Conservation (phyloP, 2,797 vertebrate species). For the Petrocephalus sullivani region DNA sequence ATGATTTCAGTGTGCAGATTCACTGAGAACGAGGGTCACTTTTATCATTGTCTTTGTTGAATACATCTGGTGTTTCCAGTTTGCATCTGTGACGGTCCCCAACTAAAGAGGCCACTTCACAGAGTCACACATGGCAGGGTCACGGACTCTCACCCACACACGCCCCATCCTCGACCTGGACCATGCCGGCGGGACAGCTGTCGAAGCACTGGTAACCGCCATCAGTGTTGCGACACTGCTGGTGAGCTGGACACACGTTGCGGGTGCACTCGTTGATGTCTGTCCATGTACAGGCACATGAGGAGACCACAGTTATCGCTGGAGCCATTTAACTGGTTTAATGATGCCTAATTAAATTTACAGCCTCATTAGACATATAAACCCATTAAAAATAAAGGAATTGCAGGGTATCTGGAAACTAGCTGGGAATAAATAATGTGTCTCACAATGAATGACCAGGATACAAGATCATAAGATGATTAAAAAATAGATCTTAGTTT, state of each 20-base stretch:
- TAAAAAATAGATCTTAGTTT: neutral
- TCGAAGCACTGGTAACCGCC: conserved; percentile 73
- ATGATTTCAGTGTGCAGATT: neutral
- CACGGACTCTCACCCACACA: conserved; percentile 60
- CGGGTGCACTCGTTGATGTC: conserved; percentile 73
- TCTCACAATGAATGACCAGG: neutral
- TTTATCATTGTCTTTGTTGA: neutral
- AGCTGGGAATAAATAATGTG: neutral
- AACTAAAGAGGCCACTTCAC: neutral
- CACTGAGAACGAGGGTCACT: neutral
- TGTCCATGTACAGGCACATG: conserved; percentile 29
- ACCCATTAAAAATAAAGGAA: neutral
- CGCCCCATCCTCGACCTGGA: conserved; percentile 55
- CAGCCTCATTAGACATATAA: neutral
- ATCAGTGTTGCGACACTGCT: conserved; percentile 71
- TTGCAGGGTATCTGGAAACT: neutral
- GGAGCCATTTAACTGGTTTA: neutral
- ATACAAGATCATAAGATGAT: neutral
- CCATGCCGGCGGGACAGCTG: conserved; percentile 69
- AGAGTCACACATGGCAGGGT: neutral
- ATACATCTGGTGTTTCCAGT: neutral
- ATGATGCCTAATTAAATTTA: neutral
- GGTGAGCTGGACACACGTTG: conserved; percentile 64
- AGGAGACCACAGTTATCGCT: conserved; percentile 16
- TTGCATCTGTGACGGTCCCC: neutral